phyloP scores from a whole-genome alignment of 2,113 vertebrate genomes.

The Nicator chloris region DNA sequence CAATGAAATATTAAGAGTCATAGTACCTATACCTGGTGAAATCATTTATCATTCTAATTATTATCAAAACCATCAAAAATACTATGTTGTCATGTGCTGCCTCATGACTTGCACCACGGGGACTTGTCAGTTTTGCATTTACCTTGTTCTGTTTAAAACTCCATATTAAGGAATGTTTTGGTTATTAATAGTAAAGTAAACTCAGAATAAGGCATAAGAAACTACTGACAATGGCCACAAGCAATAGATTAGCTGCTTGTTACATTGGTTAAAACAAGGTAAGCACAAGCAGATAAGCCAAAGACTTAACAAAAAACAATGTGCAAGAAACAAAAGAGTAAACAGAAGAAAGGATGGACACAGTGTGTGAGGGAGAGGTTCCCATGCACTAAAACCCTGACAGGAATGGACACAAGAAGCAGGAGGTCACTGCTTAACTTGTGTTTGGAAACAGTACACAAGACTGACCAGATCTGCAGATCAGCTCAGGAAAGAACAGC shows the following conservation, averaged over 20 bases:
- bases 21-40: neutral
- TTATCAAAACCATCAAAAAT: neutral
- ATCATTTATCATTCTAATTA: neutral
- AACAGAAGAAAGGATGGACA: neutral
- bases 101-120: neutral
- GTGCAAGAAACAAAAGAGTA: neutral
- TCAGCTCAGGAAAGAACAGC: neutral
- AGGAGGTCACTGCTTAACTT: neutral
- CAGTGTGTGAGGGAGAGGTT: fast-evolving
- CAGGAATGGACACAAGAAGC: neutral
- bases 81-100: neutral
- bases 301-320: neutral
- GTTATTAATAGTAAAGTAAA: neutral
- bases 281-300: neutral
- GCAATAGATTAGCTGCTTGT: neutral
- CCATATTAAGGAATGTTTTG: neutral
- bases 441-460: neutral
- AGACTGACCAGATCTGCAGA: neutral
- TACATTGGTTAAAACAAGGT: neutral
- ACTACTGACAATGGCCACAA: neutral
- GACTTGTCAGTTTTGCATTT: neutral
- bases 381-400: neutral
- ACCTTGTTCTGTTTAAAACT: neutral
- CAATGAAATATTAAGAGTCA: neutral
- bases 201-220: neutral